Evolutionary conservation across 2,888 invertebrate species (phyloP).

Genomic region (Apantesis nais): DNA sequence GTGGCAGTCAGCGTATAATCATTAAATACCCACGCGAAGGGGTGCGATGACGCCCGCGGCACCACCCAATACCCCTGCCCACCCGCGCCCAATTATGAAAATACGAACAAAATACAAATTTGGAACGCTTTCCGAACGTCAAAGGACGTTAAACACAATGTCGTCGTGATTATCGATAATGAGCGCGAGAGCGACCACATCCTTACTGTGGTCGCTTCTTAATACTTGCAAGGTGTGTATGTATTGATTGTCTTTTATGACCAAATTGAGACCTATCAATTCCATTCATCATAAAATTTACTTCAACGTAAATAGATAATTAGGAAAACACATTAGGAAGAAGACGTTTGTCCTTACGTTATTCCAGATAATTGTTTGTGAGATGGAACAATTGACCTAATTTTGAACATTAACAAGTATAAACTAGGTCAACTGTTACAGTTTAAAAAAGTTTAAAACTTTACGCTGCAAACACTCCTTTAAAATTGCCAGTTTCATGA

Average conservation of each 20-base stretch:
- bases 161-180: constrained; percentile 66
- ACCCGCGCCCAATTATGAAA: constrained; percentile 84
- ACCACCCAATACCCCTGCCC: constrained; percentile 61
- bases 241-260: constrained; percentile 44
- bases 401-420: constrained; percentile 32
- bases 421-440: too few species aligned
- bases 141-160: constrained; percentile 62
- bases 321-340: neutral
- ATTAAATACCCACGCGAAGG: constrained; percentile 84
- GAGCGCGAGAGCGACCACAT: constrained; percentile 55
- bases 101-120: constrained; percentile 85
- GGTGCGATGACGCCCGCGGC: constrained; percentile 80
- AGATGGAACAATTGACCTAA: neutral
- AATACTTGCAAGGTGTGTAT: constrained; percentile 30
- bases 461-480: too few species aligned
- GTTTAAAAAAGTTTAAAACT: too few species aligned
- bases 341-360: neutral
- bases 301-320: neutral
- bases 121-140: constrained; percentile 66
- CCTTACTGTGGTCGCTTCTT: constrained; percentile 54
- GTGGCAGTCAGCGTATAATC: constrained; percentile 85
- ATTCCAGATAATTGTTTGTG: neutral
- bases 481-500: constrained; percentile 49
- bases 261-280: neutral
- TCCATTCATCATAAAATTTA: neutral